phyloP scores from a whole-genome alignment of 2,113 vertebrate species.

The Mustela lutreola region DNA sequence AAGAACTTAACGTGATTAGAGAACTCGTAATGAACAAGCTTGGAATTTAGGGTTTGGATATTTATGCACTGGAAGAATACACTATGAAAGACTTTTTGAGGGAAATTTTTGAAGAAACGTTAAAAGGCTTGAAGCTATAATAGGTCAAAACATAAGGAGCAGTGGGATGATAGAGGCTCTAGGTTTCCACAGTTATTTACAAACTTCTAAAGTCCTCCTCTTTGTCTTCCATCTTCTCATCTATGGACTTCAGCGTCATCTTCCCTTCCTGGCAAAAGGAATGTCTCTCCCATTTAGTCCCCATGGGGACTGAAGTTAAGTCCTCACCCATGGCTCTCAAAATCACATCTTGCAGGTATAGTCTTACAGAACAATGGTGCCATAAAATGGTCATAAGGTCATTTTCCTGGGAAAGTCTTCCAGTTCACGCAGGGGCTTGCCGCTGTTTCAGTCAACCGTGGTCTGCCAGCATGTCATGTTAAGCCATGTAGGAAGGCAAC shows the following conservation, averaged over 20 bases:
- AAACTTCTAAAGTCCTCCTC: neutral
- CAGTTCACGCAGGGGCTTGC: neutral
- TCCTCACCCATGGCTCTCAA: neutral
- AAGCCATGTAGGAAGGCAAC: neutral
- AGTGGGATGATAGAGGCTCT: neutral
- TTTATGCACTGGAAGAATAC: neutral
- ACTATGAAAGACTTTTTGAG: neutral
- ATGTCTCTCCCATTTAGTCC: neutral
- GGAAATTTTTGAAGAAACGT: neutral
- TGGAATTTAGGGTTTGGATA: neutral
- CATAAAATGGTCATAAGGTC: too few relatives aligned
- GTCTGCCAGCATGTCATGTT: too few relatives aligned
- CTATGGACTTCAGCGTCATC: neutral
- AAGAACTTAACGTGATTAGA: neutral
- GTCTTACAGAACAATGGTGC: neutral
- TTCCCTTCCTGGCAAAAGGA: neutral
- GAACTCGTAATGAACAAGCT: neutral
- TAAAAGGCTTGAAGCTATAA: neutral
- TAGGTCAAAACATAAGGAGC: neutral
- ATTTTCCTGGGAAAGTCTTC: neutral
- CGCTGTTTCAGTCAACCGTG: neutral
- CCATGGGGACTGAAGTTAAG: neutral
- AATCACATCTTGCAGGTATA: neutral
- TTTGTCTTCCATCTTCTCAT: neutral
- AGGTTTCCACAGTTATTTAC: neutral